Evolutionary conservation across 1,140 invertebrate species (phyloP).

Genomic region (Drosophila obscura): DNA sequence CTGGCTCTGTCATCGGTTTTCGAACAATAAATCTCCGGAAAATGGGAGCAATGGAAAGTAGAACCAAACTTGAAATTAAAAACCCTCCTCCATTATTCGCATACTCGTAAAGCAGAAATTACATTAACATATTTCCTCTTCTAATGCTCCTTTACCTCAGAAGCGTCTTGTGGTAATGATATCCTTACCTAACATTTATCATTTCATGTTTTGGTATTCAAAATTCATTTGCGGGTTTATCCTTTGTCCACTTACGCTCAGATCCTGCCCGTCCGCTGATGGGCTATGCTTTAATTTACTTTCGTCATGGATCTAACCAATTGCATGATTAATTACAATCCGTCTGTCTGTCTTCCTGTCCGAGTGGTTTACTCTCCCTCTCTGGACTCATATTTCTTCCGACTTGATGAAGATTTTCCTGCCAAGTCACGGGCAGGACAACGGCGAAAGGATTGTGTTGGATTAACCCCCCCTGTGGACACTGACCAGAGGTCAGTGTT

Average conservation of each 20-base stretch:
- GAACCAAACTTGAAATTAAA: too few species aligned
- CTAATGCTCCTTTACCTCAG: background rate
- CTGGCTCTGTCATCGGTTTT: too few species aligned
- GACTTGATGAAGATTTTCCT: slow-evolving; percentile 40
- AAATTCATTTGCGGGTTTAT: slow-evolving; percentile 46
- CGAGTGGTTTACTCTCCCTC: background rate
- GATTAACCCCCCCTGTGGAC: slow-evolving; percentile 53
- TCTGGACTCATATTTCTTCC: slow-evolving; percentile 2
- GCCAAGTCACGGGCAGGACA: slow-evolving; percentile 49
- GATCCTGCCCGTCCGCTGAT: slow-evolving; percentile 8
- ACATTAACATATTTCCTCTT: background rate
- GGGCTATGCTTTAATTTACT: slow-evolving; percentile 52
- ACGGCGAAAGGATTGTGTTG: slow-evolving; percentile 54
- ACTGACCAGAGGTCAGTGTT: slow-evolving; percentile 62
- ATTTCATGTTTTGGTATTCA: slow-evolving; percentile 14
- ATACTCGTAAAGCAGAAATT: too few species aligned
- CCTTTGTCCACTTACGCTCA: slow-evolving; percentile 53
- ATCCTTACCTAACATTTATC: slow-evolving; percentile 10
- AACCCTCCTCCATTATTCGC: too few species aligned
- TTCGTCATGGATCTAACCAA: slow-evolving; percentile 68
- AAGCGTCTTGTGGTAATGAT: background rate
- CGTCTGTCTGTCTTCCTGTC: slow-evolving; percentile 9
- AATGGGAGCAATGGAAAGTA: too few species aligned
- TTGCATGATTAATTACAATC: slow-evolving; percentile 70
- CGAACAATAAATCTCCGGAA: too few species aligned